Base-by-base conservation (phyloP, 2,888 invertebrate genomes). In the Masnerella sp. region DNA sequence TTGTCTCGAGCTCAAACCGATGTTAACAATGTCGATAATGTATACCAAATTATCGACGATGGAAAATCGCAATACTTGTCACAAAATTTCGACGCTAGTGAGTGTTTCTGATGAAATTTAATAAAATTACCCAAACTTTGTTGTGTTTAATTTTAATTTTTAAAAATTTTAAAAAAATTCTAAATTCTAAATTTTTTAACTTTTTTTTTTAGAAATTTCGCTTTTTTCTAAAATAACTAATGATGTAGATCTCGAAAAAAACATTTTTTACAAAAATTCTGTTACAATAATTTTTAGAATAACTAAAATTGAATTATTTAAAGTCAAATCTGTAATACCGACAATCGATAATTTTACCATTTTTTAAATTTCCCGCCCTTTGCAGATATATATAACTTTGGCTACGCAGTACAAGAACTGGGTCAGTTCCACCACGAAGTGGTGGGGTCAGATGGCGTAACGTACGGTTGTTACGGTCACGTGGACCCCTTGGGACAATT, bases 391-490 rank as follows among this genome's bases (percentile, higher is more conserved):
- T 94, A 94, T 84, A 92, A 92, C 82, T 94, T 93, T 84, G 94
- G 94, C 69, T 94, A 94, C 85, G 93, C 94, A 83, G 91, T 94
- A 56, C 92, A 91, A 61, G 92, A 93, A 2, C 91, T 91, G 81
- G 84, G 85, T 5, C 94, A 94, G 87, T 94, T 94, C 84, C 94
- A 94, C 84, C 94, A 94, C 83, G 94, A 94, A 88, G 92, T 90
- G 68, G 91, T 92, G 62, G 94, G 93, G 2, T 92, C 93, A 0
- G 94, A 94, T 80, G 93, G 92, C 14, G 92, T 94, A 12, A 94
- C 94, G 0, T 94, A 94, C 80, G 94, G 94, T 76, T 94, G 94
- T 85, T 94, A 94, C 79, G 94, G 94, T 20, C 93, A 93, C 85
- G 90, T 94, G 34, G 93, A 94, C 84, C 91, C 93, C 0, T 91